Percentiles rank a stretch among this genome's conserved stretches.
These are phyloP conservation scores for Lamproptera curius DNA, from an alignment of 2,888 invertebrate genomes.

Conservation along the genomic window DNA sequence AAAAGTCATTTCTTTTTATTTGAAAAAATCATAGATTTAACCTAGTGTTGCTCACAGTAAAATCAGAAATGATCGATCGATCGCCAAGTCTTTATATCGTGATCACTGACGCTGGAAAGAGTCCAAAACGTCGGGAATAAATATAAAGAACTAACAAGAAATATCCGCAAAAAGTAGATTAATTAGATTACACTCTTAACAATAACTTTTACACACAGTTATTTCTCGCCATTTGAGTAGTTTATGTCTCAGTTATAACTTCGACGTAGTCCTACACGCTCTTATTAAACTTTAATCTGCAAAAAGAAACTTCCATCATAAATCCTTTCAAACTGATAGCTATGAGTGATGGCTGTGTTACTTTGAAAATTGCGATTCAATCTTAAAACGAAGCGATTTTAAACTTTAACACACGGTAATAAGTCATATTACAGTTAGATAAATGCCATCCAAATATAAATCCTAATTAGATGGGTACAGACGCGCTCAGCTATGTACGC, in stretches of 20 bases:
- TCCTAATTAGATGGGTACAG: conserved; percentile 47
- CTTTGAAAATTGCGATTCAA: conserved; percentile 21
- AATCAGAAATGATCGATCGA: too few relatives aligned
- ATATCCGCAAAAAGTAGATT: too few relatives aligned
- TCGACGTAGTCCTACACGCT: conserved; percentile 2
- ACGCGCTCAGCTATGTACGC: conserved; percentile 31
- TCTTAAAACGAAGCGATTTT: not conserved
- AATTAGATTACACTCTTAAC: too few relatives aligned
- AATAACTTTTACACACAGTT: not conserved
- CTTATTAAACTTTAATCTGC: conserved; percentile 15
- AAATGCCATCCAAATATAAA: conserved; percentile 17
- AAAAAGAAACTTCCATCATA: conserved; percentile 23
- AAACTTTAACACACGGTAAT: conserved; percentile 1
- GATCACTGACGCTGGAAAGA: too few relatives aligned
- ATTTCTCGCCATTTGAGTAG: not conserved
- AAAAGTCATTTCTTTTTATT: too few relatives aligned
- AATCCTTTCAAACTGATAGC: conserved; percentile 24
- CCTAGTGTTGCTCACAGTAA: too few relatives aligned
- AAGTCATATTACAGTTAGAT: conserved; percentile 12
- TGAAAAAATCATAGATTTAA: too few relatives aligned
- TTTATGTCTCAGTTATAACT: not conserved
- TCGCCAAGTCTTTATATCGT: too few relatives aligned
- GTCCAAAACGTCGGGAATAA: too few relatives aligned
- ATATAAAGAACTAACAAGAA: too few relatives aligned
- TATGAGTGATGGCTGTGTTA: conserved; percentile 23